Evolutionary conservation across 2,113 vertebrate genomes (phyloP).

Genomic region (Notarius lentiginosus): DNA sequence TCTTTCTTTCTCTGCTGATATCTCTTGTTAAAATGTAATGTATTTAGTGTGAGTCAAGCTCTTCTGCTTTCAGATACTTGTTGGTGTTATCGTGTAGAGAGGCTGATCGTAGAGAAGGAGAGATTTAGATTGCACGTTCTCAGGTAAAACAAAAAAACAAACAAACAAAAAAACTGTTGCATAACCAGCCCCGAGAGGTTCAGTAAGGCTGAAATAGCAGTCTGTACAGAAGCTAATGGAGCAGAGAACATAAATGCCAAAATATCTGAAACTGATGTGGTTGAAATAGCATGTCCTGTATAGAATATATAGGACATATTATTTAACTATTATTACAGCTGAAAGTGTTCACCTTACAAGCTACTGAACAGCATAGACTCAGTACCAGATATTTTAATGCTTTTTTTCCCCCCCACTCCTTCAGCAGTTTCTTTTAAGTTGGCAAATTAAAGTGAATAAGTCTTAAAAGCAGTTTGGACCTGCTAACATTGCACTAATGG

Average conservation of each 20-base stretch:
- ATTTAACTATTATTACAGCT: too few species aligned
- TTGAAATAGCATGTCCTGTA: background rate
- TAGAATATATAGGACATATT: background rate
- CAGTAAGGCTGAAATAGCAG: conserved; percentile 27
- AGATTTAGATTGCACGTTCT: conserved; percentile 17
- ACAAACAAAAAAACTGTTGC: conserved; percentile 13
- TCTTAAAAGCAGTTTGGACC: background rate
- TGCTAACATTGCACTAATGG: background rate
- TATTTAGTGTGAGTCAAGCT: conserved; percentile 18
- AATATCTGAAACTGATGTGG: conserved; percentile 5
- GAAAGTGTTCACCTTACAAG: background rate
- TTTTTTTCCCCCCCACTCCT: background rate
- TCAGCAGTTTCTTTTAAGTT: background rate
- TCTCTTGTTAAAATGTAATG: background rate
- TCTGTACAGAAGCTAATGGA: conserved; percentile 9
- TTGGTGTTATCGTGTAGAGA: background rate
- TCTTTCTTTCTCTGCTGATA: background rate
- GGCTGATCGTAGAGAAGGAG: conserved; percentile 36
- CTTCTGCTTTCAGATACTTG: conserved; percentile 15
- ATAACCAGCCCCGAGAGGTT: conserved; percentile 31
- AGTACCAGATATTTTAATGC: background rate
- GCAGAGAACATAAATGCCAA: conserved; percentile 13
- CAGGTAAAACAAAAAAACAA: too few species aligned
- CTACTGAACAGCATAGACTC: background rate
- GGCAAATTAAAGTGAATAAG: background rate